Conservation (phyloP, 2,113 vertebrate species). For the Cynocephalus volans region DNA sequence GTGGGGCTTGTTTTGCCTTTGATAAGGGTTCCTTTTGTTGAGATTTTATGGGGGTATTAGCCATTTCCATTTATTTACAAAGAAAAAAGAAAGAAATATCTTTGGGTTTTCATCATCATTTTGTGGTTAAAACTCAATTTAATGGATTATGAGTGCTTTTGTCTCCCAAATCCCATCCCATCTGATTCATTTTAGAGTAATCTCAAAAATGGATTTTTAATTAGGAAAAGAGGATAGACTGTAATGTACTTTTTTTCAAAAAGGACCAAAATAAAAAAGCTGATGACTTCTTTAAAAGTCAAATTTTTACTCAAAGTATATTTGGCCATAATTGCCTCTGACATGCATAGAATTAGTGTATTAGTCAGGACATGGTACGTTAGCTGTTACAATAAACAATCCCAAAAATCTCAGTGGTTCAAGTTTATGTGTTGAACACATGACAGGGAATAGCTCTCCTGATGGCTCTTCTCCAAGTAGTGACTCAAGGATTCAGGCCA, state of each 20-base stretch:
- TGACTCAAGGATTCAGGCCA: not conserved
- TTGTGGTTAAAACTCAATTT: constrained; percentile 82
- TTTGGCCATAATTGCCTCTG: not conserved
- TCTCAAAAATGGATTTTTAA: constrained; percentile 80
- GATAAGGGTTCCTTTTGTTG: constrained; percentile 76
- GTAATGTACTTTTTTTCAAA: not conserved
- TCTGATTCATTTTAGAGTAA: constrained; percentile 75
- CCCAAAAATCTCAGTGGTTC: not conserved
- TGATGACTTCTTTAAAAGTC: not conserved
- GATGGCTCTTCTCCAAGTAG: not conserved
- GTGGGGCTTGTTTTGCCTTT: constrained; percentile 78
- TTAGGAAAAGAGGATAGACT: constrained; percentile 73
- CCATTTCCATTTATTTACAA: constrained; percentile 82
- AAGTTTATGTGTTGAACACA: not conserved
- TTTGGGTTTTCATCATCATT: constrained; percentile 85
- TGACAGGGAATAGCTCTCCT: not conserved
- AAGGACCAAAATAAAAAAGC: not conserved
- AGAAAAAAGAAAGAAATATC: constrained; percentile 72
- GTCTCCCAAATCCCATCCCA: constrained; percentile 76
- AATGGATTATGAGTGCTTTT: constrained; percentile 80
- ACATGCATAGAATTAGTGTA: not conserved
- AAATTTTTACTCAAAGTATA: not conserved
- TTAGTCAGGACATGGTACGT: not conserved
- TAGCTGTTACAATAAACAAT: not conserved
- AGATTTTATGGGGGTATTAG: constrained; percentile 60